Base-by-base conservation (phyloP, 2,797 vertebrate species). In the Sebastes jordani region DNA sequence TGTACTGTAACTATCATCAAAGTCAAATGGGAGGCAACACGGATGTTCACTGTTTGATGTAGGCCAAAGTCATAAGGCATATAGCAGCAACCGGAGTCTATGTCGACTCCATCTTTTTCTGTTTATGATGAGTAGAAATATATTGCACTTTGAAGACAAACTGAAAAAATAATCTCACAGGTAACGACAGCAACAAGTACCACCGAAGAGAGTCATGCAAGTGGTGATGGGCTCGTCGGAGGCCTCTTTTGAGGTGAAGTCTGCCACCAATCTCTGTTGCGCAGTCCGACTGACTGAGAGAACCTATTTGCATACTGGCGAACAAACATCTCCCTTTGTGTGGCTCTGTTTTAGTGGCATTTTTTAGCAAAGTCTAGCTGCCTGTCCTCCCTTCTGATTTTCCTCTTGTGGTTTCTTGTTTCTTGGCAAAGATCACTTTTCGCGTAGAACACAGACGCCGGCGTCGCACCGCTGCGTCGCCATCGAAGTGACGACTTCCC, bases 401-500 rank as follows among this genome's bases (percentile, higher is more conserved):
- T 80, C 70, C 69, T 60, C 32, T 73, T 46, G 52, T 61, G 74
- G 76, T 70, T 66, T 65, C 72, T 78, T 81, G 55, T 73, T 46
- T 76, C 65, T 74, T 52, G 20, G 46, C 27, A 13, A 70, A n/a
- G 62, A 46, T 99, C 96, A 99, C 92, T 99, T 99, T 91, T 99
- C 98, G 76, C 98, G 96, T 3, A 99, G 96, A 29, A 99, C 99
- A 18, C 99, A 99, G 81, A 99, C 98, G 1, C 99, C 99, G 0
- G 99, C 99, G 2, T 99, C 99, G 22, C 99, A 99, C 49, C 98
- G 97, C 91, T 99, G 99, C 10, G 98, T 99, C n/a, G 98, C 99
- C 97, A 99, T 99, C 36, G 98, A 99, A 5, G 99, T 99, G n/a
- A 99, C 98, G 9, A 99, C 98, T 90, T 99, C 98, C 99, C 99